Percentiles rank a stretch among this genome's conserved stretches.
Evolutionary conservation across 2,888 invertebrate species (phyloP).

Genomic region (Eupithecia inturbata): DNA sequence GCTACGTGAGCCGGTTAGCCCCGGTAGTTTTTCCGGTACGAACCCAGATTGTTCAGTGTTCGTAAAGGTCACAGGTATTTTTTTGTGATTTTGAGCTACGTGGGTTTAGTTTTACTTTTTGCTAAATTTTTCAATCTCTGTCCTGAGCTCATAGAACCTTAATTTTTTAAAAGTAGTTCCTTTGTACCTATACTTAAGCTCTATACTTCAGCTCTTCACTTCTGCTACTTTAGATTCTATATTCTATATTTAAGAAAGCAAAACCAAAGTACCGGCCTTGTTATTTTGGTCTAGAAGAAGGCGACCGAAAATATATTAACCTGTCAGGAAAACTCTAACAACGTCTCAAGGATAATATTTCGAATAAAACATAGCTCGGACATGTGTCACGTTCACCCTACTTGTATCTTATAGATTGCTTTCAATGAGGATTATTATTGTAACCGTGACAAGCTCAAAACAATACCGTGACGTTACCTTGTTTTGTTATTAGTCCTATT

Average conservation of each 20-base stretch:
- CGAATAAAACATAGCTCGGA: neutral
- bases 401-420: neutral
- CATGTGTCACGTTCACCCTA: neutral
- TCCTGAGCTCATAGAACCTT: neutral
- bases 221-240: too few relatives aligned
- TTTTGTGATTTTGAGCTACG: neutral
- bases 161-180: neutral
- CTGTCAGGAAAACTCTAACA: neutral
- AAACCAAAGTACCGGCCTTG: neutral
- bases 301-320: neutral
- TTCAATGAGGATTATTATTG: neutral
- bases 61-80: neutral
- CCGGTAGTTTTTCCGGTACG: neutral
- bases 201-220: too few relatives aligned
- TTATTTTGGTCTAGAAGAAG: neutral
- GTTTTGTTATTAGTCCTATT: neutral
- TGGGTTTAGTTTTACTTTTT: neutral
- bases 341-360: neutral
- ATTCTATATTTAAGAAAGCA: neutral
- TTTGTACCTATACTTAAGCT: neutral
- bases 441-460: neutral
- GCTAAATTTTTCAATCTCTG: neutral
- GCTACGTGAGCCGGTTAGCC: conserved; percentile 58
- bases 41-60: neutral
- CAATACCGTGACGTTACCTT: neutral